Evolutionary conservation across 2,797 vertebrate species (phyloP), one percentile per base, ranked within the genome.

Genomic region (Rhadinocentrus ornatus): DNA sequence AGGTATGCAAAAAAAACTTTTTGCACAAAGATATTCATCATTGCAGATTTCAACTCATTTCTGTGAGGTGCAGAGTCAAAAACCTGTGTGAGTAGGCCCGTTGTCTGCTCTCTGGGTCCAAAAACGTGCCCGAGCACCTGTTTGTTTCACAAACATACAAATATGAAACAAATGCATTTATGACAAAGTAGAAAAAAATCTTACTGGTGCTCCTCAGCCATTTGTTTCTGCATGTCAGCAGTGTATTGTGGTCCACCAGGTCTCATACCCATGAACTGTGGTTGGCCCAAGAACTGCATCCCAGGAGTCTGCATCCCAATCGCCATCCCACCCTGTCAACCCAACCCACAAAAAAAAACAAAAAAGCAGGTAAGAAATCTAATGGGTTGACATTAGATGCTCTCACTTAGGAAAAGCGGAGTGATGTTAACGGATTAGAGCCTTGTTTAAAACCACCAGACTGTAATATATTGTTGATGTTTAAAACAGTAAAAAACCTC

Each of bases 171-270:
- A 64, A 29, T 9, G 3, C 26, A 41, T 1, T 15, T 29, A 27
- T 16, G 24, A 32, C 26, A 13, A 15, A 44, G 2, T 59, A 46
- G 32, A 63, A 27, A 55, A 29, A 29, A 44, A 29, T 35, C 97
- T 97, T 94, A 99, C 97, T 99, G 97, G 70, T 98, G 97, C 72
- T 98, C 97, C 91, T 99, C 98, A 0, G 95, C 97, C 95, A 99
- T 98, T 87, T 99, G 97, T 86, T 99, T 99, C 93, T 98, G 97
- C 93, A 99, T 95, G 91, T 98, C 98, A 0, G 94, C 95, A 2
- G 89, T 95, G 84, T 96, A 99, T 73, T 96, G 97, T 0, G 97
- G 96, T 63, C 95, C 95, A 0, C 97, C 80, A 2, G 95, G 91
- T 65, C 96, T 96, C 95, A 99, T 96, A 32, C 96, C 95, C 91